Base-by-base conservation (phyloP, 2,113 vertebrate species). In the Arothron firmamentum region DNA sequence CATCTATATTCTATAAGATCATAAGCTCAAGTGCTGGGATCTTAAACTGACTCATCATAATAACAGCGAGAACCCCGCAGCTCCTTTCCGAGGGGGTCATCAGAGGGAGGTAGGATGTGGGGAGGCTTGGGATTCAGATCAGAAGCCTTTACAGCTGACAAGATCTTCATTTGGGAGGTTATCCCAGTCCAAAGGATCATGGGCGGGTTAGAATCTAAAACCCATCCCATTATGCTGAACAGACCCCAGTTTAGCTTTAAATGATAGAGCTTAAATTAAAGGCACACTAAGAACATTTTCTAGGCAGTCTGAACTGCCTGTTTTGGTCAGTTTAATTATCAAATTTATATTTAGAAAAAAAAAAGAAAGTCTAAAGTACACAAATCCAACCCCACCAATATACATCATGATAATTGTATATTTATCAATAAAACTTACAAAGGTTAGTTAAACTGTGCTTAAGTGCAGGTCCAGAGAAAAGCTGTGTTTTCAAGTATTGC, bases 11-110 rank as follows among this genome's bases (percentile, higher is more conserved):
- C 65, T 65, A 65, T 66, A 51, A 83, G 13, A 77, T 68, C 66
- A 61, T 74, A 50, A 61, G 75, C 70, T 38, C 53, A 47, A 66
- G 62, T 55, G 58, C 52, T 0, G 42, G 47, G 68, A 67, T 78
- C 65, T 71, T 64, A 67, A 67, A 67, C 79, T 87, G 86, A 88
- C 75, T 88, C 78, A 81, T 85, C 85, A 85, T 57, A 85, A 83
- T 80, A 65, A 56, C 65, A 80, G 63, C 52, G 57, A 78, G 63
- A 31, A 51, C 63, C 81, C 50, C 25, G 60, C 70, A 13, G 80
- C 56, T 47, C 20, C 9, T 63, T 65, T 57, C 25, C 3, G 23
- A 2, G 45, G 20, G 20, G n/a, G 62, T 51, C 42, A 51, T 45
- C 6, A 55, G 59, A 50, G 64, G 59, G 34, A 48, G 42, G 51